Conservation (phyloP, 2,113 vertebrate genomes). For the Gymnobelideus leadbeateri region DNA sequence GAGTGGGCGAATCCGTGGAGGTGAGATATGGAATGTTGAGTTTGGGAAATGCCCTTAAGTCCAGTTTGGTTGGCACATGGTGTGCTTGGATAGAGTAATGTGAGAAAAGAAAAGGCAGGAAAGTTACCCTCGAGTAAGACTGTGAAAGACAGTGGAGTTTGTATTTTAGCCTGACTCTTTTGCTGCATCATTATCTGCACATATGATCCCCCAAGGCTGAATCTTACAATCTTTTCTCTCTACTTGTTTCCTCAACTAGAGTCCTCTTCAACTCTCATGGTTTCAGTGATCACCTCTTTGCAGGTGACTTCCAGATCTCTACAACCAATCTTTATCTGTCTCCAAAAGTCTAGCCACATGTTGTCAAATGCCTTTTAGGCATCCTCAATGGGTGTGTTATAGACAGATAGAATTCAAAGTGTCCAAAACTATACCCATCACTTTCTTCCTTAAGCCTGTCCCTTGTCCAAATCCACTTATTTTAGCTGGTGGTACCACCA, state of each 20-base stretch:
- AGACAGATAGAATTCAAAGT: not conserved
- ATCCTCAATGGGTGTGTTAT: not conserved
- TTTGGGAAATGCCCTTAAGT: too few species aligned
- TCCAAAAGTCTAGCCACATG: not conserved
- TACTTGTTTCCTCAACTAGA: not conserved
- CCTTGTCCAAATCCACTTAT: not conserved
- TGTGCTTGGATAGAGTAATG: too few species aligned
- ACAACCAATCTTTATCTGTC: not conserved
- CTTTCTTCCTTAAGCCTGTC: not conserved
- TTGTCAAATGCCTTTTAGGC: not conserved
- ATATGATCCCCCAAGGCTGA: not conserved
- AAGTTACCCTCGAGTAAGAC: too few species aligned
- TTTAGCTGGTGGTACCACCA: not conserved
- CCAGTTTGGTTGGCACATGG: too few species aligned
- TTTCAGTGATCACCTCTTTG: not conserved
- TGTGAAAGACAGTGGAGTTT: too few species aligned
- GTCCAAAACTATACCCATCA: not conserved
- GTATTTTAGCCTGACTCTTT: not conserved
- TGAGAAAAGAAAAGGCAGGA: too few species aligned
- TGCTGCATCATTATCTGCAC: not conserved
- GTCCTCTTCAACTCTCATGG: not conserved
- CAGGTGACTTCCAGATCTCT: not conserved
- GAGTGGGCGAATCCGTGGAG: too few species aligned
- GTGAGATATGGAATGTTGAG: too few species aligned
- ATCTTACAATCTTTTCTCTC: not conserved